Evolutionary conservation across 2,113 vertebrate genomes (phyloP), one percentile per base, ranked within the genome.

Genomic region (Saguinus imperator): DNA sequence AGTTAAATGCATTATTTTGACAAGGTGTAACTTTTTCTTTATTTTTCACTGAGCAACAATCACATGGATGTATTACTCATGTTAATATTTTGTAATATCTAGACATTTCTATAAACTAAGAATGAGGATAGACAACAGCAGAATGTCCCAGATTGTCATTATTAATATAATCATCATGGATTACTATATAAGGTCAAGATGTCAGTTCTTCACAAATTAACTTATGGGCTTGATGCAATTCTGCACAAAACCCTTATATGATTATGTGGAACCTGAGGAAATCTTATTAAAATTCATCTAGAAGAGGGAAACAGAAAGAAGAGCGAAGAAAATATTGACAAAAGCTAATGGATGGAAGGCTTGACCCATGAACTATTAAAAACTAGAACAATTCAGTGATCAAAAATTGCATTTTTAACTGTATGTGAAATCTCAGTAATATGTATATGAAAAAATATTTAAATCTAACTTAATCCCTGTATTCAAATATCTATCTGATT

Each of bases 1-100:
- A 81, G 87, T 87, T 92, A 55, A 94, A 89, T 20, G n/a, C 0
- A 10, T 90, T 94, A 92, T 95, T 96, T 93, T 73, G 66, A 64
- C 13, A 21, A 48, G 70, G n/a, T 50, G 3, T 58, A 37, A 76
- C 84, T 73, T 32, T 66, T 89, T 45, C 8, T 76, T 76, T 94
- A 8, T 16, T 83, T 95, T 94, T 89, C 25, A 5, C 57, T 87
- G 55, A 93, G 29, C 17, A 84, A 40, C 13, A 21, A 64, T 93
- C 6, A 91, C 64, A 76, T 52, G 35, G 13, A 61, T 73, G 6
- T 11, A 79, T 64, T 80, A 8, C 29, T 64, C 35, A 92, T 83
- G 50, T 72, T 86, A 75, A 70, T 48, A 43, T 89, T 79, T 93
- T 85, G 4, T 77, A 40, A 13, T n/a, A 81, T 68, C 43, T 79